Conservation (phyloP, 2,113 vertebrate species). For the Apus apus region DNA sequence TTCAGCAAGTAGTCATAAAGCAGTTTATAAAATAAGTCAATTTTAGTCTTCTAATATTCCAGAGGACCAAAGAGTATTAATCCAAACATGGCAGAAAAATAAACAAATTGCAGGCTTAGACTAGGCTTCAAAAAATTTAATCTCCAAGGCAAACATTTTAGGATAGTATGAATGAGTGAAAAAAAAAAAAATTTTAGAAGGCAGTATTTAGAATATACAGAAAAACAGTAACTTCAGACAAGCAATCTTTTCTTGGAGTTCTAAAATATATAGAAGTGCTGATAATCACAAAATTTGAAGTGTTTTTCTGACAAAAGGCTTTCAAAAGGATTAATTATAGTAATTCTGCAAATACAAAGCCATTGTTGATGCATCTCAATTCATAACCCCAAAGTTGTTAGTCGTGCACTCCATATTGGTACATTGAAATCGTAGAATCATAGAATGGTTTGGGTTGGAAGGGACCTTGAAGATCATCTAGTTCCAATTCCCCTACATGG, state of each 20-base stretch:
- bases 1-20: slow-evolving; percentile 3
- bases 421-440: background rate
- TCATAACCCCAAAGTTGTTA: background rate
- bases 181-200: background rate
- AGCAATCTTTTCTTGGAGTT: background rate
- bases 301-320: background rate
- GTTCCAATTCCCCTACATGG: too few relatives aligned
- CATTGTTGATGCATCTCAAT: background rate
- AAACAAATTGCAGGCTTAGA: background rate
- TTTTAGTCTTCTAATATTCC: background rate
- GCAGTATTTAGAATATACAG: background rate
- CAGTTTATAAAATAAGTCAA: background rate
- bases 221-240: background rate
- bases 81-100: background rate
- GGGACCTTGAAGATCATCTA: too few relatives aligned
- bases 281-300: background rate
- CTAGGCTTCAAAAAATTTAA: background rate
- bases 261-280: background rate
- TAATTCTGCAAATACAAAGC: background rate
- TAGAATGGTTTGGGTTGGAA: too few relatives aligned
- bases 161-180: background rate
- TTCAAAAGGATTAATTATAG: background rate
- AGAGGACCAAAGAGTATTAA: background rate
- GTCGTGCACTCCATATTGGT: background rate
- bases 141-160: background rate